These are phyloP conservation scores for Embiotoca jacksoni DNA, from an alignment of 2,113 vertebrate genomes.

Conservation along the genomic window DNA sequence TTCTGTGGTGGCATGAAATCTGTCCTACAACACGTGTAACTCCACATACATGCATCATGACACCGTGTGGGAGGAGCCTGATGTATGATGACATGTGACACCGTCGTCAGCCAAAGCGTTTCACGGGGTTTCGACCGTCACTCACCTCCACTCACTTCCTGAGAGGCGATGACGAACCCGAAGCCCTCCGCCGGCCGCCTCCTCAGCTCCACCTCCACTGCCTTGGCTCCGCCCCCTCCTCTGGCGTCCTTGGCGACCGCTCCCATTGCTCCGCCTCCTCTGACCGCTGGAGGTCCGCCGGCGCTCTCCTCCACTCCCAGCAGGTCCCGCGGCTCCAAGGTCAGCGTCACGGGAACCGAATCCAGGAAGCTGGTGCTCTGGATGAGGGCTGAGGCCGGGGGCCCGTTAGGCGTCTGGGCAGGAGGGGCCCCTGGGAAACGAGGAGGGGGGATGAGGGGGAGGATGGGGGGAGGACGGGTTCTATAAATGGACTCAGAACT, in stretches of 20 bases:
- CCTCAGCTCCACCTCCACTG: constrained; percentile 82
- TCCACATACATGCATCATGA: too few relatives aligned
- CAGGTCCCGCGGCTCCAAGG: constrained; percentile 82
- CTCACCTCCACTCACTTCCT: constrained; percentile 81
- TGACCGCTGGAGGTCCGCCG: constrained; percentile 49
- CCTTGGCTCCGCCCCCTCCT: constrained; percentile 37
- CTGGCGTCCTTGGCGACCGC: constrained; percentile 45
- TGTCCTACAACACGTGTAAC: too few relatives aligned
- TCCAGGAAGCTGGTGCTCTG: constrained; percentile 88
- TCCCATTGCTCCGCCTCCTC: constrained; percentile 35
- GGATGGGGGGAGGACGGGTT: too few relatives aligned
- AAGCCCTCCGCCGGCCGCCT: constrained; percentile 83
- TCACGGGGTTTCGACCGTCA: background rate
- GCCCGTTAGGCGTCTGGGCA: constrained; percentile 51
- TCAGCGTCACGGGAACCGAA: constrained; percentile 84
- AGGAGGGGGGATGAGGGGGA: background rate
- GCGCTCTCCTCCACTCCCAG: constrained; percentile 77
- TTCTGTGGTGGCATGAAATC: too few relatives aligned
- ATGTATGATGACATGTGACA: too few relatives aligned
- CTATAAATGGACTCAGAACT: too few relatives aligned
- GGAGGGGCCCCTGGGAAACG: constrained; percentile 42
- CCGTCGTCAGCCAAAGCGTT: too few relatives aligned
- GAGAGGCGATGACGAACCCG: constrained; percentile 85
- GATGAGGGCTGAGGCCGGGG: constrained; percentile 64
- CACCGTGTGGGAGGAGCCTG: too few relatives aligned